These are phyloP conservation scores for Elegia similella DNA, from an alignment of 2,888 invertebrate species.

Conservation along the genomic window DNA sequence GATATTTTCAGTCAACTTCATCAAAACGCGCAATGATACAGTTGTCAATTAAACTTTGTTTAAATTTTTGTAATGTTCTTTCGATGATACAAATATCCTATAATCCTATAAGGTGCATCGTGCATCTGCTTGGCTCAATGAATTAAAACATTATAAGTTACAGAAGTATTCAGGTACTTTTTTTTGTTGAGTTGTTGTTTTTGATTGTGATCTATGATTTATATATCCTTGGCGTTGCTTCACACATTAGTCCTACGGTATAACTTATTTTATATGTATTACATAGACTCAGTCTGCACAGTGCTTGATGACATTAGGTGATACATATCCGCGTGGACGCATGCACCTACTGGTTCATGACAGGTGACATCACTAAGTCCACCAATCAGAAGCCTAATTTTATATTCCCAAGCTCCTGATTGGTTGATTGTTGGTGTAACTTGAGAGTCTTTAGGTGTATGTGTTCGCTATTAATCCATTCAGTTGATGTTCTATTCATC, in stretches of 20 bases:
- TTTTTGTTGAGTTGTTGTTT: too few relatives aligned
- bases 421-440: neutral
- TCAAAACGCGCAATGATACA: too few relatives aligned
- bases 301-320: conserved; percentile 33
- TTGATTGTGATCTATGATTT: neutral
- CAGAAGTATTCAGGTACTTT: too few relatives aligned
- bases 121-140: too few relatives aligned
- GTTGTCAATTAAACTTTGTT: too few relatives aligned
- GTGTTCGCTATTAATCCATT: conserved; percentile 31
- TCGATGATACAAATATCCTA: too few relatives aligned
- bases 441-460: conserved; percentile 1
- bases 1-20: too few relatives aligned
- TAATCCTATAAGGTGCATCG: too few relatives aligned
- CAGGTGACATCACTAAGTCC: conserved; percentile 10
- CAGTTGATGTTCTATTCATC: conserved; percentile 59
- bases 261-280: conserved; percentile 26
- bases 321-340: conserved; percentile 25
- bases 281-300: conserved; percentile 33
- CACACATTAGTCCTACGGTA: conserved; percentile 19
- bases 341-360: conserved; percentile 17
- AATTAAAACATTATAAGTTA: too few relatives aligned
- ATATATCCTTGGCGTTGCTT: conserved; percentile 10
- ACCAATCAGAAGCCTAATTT: conserved; percentile 15
- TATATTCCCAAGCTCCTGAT: neutral
- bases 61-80: too few relatives aligned